Percentiles rank a stretch among this genome's conserved stretches.
These are phyloP conservation scores for Zoanthus sociatus DNA, from an alignment of 92 coral and sea anemone species.

Conservation along the genomic window DNA sequence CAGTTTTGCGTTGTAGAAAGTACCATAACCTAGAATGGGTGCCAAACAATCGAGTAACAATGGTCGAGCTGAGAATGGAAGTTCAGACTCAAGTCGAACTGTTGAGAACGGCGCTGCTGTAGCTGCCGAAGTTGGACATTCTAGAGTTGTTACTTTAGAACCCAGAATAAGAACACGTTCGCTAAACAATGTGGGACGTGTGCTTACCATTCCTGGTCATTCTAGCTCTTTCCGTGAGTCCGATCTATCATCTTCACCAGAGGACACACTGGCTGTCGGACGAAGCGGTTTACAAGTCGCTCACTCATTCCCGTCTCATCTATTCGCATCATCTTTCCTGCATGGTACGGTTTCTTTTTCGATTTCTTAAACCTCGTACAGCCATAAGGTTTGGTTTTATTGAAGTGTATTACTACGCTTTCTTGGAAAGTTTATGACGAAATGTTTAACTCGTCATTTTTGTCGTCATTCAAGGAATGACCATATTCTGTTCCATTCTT, in stretches of 20 bases:
- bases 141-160: conserved; percentile 85
- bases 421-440: background rate
- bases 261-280: conserved; percentile 76
- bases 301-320: conserved; percentile 88
- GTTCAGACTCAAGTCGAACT: conserved; percentile 51
- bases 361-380: background rate
- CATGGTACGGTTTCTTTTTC: conserved; percentile 44
- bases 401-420: background rate
- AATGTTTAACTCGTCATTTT: conserved; percentile 11
- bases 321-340: conserved; percentile 78
- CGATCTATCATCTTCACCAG: conserved; percentile 84
- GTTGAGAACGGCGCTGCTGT: conserved; percentile 72
- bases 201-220: conserved; percentile 84
- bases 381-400: background rate
- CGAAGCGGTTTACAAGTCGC: conserved; percentile 85
- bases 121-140: conserved; percentile 76
- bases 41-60: conserved; percentile 85
- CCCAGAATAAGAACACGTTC: conserved; percentile 88
- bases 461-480: conserved; percentile 34
- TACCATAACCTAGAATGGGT: conserved; percentile 68
- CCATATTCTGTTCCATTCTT: conserved; percentile 26
- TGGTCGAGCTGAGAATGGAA: conserved; percentile 69
- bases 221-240: conserved; percentile 87
- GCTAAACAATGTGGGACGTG: conserved; percentile 84
- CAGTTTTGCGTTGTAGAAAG: conserved; percentile 12